Conservation (phyloP, 2,888 invertebrate genomes). For the Morpho achilles region DNA sequence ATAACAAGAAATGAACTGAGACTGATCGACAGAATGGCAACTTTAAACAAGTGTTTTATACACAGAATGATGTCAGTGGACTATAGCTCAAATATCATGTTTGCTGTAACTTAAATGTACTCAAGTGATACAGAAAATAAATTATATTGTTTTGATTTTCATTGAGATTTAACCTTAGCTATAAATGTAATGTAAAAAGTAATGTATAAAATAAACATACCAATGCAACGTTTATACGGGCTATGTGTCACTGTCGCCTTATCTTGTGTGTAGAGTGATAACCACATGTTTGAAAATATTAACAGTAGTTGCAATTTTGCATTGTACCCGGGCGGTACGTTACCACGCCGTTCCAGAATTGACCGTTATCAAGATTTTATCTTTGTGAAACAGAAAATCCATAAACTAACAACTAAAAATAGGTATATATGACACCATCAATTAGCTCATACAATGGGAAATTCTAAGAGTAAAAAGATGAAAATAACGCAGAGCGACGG, state of each 20-base stretch:
- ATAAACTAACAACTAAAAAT: slow-evolving; percentile 27
- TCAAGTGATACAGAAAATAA: too few relatives aligned
- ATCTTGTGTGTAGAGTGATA: slow-evolving; percentile 48
- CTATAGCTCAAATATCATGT: too few relatives aligned
- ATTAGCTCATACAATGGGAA: slow-evolving; percentile 56
- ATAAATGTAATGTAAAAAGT: neutral
- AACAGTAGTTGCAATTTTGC: slow-evolving; percentile 57
- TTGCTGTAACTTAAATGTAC: too few relatives aligned
- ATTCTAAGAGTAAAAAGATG: slow-evolving; percentile 65
- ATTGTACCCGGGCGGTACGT: slow-evolving; percentile 52
- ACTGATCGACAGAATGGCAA: slow-evolving; percentile 4
- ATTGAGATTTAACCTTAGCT: too few relatives aligned
- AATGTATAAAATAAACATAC: slow-evolving; percentile 23
- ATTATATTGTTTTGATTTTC: too few relatives aligned
- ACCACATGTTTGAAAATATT: slow-evolving; percentile 54
- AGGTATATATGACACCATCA: slow-evolving; percentile 31
- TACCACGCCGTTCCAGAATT: slow-evolving; percentile 44
- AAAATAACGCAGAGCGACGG: slow-evolving; percentile 57
- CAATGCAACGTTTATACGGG: slow-evolving; percentile 39
- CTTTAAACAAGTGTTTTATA: slow-evolving; percentile 9
- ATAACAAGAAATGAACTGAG: slow-evolving; percentile 17
- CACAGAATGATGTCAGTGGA: slow-evolving; percentile 5
- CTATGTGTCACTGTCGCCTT: slow-evolving; percentile 69
- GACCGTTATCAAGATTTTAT: slow-evolving; percentile 41
- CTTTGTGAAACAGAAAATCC: slow-evolving; percentile 31